Percentiles rank a stretch among this genome's conserved stretches.
phyloP scores from a whole-genome alignment of 2,888 invertebrate species.

The Zootermopsis nevadensis region DNA sequence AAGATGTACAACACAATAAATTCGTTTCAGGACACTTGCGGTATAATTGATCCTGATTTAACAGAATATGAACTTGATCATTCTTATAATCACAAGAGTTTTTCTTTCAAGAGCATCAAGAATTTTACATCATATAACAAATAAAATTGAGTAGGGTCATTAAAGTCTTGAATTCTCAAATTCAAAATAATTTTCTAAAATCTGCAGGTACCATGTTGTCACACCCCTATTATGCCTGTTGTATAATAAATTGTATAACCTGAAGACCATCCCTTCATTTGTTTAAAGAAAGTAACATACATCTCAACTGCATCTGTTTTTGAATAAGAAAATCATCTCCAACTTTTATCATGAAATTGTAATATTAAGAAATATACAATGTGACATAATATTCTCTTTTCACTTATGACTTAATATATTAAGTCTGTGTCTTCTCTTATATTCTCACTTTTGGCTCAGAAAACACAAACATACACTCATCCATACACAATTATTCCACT shows the following conservation, averaged over 20 bases:
- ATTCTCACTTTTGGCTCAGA: background rate
- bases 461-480: background rate
- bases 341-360: background rate
- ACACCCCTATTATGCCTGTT: background rate
- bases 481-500: background rate
- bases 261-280: background rate
- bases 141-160: background rate
- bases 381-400: background rate
- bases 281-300: background rate
- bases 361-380: background rate
- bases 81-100: constrained; percentile 2
- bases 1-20: background rate
- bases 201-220: constrained; percentile 22
- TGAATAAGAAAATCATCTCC: background rate
- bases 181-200: background rate
- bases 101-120: background rate
- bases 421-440: background rate
- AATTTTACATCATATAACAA: background rate
- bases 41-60: constrained; percentile 18
- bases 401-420: background rate
- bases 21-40: constrained; percentile 18
- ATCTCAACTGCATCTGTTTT: background rate
- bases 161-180: constrained; percentile 25
- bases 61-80: background rate
- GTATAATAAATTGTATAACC: background rate